phyloP scores from a whole-genome alignment of 1,140 invertebrate genomes.

The Pseudomyrmex sp. region DNA sequence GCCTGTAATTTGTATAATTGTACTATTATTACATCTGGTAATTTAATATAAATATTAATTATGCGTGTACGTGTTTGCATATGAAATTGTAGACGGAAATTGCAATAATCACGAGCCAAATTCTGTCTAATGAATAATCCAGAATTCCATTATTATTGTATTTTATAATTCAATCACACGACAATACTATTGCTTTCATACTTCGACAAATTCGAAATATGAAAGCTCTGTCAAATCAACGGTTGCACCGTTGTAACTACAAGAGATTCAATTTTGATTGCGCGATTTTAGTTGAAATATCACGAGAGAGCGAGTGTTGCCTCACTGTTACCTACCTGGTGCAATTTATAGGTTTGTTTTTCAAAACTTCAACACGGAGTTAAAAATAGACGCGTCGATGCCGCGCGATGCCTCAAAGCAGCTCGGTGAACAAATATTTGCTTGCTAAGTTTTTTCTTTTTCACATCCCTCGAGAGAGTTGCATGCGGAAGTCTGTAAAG shows the following conservation, averaged over 20 bases:
- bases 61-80: no score
- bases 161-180: background rate
- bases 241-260: no score
- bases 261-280: no score
- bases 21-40: background rate
- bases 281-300: constrained; percentile 27
- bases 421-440: constrained; percentile 21
- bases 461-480: background rate
- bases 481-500: background rate
- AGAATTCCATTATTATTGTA: background rate
- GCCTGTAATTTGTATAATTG: background rate
- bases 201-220: no score
- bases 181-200: background rate
- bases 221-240: no score
- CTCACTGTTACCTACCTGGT: background rate
- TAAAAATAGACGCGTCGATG: constrained; percentile 28
- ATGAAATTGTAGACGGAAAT: background rate
- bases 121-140: background rate
- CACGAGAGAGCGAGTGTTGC: background rate
- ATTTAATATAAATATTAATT: no score
- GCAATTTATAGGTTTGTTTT: constrained; percentile 41
- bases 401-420: background rate
- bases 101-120: background rate
- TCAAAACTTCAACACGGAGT: background rate
- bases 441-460: background rate